Evolutionary conservation across 2,888 invertebrate genomes (phyloP).

Genomic region (Pseudococcus viburni): DNA sequence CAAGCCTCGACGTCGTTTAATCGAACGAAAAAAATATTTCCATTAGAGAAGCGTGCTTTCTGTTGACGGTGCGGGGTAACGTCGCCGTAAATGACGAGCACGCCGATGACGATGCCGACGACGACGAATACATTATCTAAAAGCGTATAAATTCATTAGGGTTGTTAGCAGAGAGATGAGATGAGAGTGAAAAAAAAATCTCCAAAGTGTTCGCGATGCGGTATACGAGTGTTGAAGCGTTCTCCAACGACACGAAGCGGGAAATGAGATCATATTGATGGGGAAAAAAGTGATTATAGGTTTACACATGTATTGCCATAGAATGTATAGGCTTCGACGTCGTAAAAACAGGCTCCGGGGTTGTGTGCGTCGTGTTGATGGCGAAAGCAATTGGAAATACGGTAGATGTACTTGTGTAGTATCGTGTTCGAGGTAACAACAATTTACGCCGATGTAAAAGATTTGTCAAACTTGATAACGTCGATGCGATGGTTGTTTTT

Average conservation of each 20-base stretch:
- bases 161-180: background rate
- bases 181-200: background rate
- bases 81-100: background rate
- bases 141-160: slow-evolving; percentile 21
- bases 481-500: too few species aligned
- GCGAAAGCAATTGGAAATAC: too few species aligned
- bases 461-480: too few species aligned
- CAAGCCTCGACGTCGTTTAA: slow-evolving; percentile 25
- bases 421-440: too few species aligned
- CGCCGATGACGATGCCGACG: slow-evolving; percentile 23
- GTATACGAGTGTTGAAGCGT: background rate
- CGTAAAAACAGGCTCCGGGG: too few species aligned
- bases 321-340: too few species aligned
- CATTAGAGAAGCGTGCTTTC: background rate
- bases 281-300: background rate
- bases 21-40: slow-evolving; percentile 19
- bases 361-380: too few species aligned
- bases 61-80: background rate
- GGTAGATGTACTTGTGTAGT: too few species aligned
- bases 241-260: background rate
- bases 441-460: too few species aligned
- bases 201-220: background rate
- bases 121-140: slow-evolving; percentile 19
- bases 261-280: slow-evolving; percentile 8
- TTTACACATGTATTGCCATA: background rate